Percentiles rank a stretch among this genome's conserved stretches.
These are phyloP conservation scores for Cerastoderma edule DNA, from an alignment of 2,888 invertebrate genomes.

Conservation along the genomic window DNA sequence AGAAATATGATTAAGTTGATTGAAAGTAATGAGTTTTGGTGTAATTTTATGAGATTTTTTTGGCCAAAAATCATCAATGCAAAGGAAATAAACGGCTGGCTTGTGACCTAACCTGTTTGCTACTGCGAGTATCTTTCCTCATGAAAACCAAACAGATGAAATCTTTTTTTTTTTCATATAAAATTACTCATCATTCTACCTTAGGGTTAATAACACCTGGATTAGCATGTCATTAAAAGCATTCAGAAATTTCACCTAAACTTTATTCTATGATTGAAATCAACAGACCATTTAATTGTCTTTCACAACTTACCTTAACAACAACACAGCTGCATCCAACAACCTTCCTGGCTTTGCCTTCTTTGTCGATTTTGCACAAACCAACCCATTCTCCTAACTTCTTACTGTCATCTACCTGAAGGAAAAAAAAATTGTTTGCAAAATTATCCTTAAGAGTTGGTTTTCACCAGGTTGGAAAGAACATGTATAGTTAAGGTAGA, in stretches of 20 bases:
- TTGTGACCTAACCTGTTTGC: too few species aligned
- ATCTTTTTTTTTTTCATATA: background rate
- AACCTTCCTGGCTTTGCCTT: slow-evolving; percentile 99
- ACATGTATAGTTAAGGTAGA: too few species aligned
- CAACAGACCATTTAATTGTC: too few species aligned
- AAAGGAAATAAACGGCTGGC: too few species aligned
- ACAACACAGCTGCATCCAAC: slow-evolving; percentile 99
- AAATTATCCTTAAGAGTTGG: too few species aligned
- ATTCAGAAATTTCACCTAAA: background rate
- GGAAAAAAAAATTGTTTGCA: slow-evolving; percentile 3
- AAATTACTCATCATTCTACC: background rate
- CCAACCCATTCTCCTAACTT: slow-evolving; percentile 99
- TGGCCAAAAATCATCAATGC: too few species aligned
- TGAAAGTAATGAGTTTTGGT: too few species aligned
- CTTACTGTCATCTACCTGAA: slow-evolving; percentile 96
- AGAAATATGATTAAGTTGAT: too few species aligned
- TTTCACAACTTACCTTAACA: slow-evolving; percentile 85
- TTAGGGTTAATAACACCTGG: background rate
- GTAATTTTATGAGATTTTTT: too few species aligned
- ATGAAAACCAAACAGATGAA: background rate
- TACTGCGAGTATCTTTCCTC: background rate
- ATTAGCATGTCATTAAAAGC: background rate
- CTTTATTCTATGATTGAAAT: too few species aligned
- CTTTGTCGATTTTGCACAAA: slow-evolving; percentile 99
- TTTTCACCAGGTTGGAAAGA: too few species aligned